Percentiles rank a stretch among this genome's conserved stretches.
These are phyloP conservation scores for Hestina assimilis DNA, from an alignment of 1,140 invertebrate genomes.

Conservation along the genomic window DNA sequence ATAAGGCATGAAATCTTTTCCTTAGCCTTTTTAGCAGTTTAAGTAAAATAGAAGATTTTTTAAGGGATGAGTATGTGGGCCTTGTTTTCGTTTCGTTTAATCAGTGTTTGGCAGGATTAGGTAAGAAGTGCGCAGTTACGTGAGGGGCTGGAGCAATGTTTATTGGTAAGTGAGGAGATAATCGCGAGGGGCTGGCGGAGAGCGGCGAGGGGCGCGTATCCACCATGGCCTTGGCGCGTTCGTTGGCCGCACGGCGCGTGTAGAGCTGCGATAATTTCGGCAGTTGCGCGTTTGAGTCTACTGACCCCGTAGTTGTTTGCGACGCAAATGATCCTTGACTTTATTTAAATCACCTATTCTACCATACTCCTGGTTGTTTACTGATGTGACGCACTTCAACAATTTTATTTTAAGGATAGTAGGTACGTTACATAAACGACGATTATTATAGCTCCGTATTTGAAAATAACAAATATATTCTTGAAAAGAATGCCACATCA, in stretches of 20 bases:
- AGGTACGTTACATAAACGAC: too few species aligned
- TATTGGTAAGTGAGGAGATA: conserved; percentile 26
- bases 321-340: conserved; percentile 73
- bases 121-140: conserved; percentile 16
- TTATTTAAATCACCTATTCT: conserved; percentile 64
- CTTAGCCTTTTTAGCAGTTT: too few species aligned
- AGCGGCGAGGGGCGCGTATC: conserved; percentile 25
- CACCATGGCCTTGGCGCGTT: conserved; percentile 66
- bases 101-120: neutral
- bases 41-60: too few species aligned
- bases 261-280: conserved; percentile 72
- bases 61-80: too few species aligned
- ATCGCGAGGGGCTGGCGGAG: conserved; percentile 31
- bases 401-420: neutral
- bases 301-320: conserved; percentile 73
- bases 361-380: conserved; percentile 9
- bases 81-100: conserved; percentile 7
- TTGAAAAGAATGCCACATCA: too few species aligned
- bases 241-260: conserved; percentile 68
- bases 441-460: too few species aligned
- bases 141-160: conserved; percentile 19
- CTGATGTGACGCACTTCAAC: neutral
- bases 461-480: too few species aligned
- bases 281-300: conserved; percentile 63
- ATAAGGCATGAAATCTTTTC: too few species aligned